These are phyloP conservation scores for Calycopis cecrops DNA, from an alignment of 1,140 invertebrate genomes.

Conservation along the genomic window DNA sequence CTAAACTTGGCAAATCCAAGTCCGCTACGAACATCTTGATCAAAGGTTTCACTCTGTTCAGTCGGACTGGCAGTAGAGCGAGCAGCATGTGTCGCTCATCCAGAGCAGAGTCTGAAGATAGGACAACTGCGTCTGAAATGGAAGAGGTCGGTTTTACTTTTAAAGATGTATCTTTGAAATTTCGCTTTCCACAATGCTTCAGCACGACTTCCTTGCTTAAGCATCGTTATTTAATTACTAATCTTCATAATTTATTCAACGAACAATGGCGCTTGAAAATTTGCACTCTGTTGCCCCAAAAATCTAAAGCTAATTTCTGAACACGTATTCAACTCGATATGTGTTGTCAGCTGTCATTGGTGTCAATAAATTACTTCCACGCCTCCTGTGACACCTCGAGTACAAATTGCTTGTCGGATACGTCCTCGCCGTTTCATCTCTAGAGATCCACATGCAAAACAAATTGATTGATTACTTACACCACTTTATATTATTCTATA, in stretches of 20 bases:
- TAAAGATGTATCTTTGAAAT: too few species aligned
- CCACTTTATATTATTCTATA: too few species aligned
- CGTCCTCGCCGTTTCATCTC: too few species aligned
- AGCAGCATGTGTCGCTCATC: slow-evolving; percentile 70
- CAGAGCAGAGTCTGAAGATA: slow-evolving; percentile 76
- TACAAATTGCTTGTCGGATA: not conserved
- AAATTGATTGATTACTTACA: too few species aligned
- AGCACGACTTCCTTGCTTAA: not conserved
- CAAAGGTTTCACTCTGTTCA: slow-evolving; percentile 84
- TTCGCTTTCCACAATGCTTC: too few species aligned
- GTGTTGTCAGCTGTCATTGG: too few species aligned
- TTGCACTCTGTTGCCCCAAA: too few species aligned
- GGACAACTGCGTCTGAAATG: slow-evolving; percentile 78
- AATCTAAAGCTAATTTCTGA: too few species aligned
- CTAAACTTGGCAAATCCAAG: slow-evolving; percentile 78
- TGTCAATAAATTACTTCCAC: not conserved
- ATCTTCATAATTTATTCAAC: too few species aligned
- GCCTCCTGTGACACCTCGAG: not conserved
- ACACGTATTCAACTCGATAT: too few species aligned
- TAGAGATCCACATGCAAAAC: too few species aligned
- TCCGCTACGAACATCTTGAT: slow-evolving; percentile 88
- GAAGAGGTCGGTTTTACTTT: slow-evolving; percentile 74
- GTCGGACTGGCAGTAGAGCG: slow-evolving; percentile 74
- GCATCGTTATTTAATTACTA: not conserved
- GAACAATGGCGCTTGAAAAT: too few species aligned